Conservation (phyloP, 2,888 invertebrate species). For the Eupithecia insigniata region DNA sequence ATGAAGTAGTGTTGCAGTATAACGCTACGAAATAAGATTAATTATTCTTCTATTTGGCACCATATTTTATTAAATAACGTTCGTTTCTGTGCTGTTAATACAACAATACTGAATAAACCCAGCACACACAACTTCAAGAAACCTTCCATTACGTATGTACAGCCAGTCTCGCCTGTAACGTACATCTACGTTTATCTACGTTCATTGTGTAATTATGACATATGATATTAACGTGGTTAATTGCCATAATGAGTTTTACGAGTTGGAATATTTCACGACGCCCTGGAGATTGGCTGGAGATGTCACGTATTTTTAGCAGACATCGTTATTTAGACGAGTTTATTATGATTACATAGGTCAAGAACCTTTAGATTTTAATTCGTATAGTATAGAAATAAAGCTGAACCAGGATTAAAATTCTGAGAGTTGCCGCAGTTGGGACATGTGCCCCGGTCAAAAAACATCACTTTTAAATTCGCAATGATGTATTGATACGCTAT, state of each 20-base stretch:
- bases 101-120: neutral
- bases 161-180: neutral
- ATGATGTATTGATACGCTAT: too few relatives aligned
- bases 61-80: neutral
- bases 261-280: conserved; percentile 19
- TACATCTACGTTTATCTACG: conserved; percentile 8
- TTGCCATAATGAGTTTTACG: conserved; percentile 29
- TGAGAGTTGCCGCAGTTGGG: neutral
- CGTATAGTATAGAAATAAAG: neutral
- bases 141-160: neutral
- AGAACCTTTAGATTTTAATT: neutral
- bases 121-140: neutral
- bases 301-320: conserved; percentile 18
- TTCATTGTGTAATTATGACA: conserved; percentile 26
- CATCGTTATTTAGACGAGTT: conserved; percentile 4
- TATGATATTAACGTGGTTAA: conserved; percentile 25
- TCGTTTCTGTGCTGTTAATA: neutral
- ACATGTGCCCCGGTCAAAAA: neutral
- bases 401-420: neutral
- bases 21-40: neutral
- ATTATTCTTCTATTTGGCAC: neutral
- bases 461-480: neutral
- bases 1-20: too few relatives aligned
- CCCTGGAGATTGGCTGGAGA: conserved; percentile 11
- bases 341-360: neutral